Conservation (phyloP, 2,113 vertebrate species). For the Natator depressus region DNA sequence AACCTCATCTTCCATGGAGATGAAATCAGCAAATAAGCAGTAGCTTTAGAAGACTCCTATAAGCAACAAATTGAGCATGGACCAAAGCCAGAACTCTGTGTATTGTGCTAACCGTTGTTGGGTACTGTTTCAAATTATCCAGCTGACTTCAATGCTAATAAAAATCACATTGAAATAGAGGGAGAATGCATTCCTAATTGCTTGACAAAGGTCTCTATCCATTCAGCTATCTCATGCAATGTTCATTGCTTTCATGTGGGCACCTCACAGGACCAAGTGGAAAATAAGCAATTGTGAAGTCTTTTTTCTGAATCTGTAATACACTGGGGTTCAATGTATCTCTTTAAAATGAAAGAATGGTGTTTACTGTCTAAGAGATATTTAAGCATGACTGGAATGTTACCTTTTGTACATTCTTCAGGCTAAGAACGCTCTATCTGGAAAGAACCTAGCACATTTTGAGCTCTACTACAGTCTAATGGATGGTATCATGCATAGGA, state of each 20-base stretch:
- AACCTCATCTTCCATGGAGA: neutral
- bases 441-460: neutral
- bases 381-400: neutral
- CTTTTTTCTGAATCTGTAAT: neutral
- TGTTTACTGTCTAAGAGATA: neutral
- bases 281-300: neutral
- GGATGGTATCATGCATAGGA: neutral
- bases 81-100: neutral
- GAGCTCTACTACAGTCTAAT: neutral
- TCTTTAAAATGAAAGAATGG: neutral
- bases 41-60: neutral
- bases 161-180: neutral
- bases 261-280: neutral
- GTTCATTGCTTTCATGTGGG: conserved; percentile 4
- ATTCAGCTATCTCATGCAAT: conserved; percentile 23
- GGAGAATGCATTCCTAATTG: conserved; percentile 4
- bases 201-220: neutral
- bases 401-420: neutral
- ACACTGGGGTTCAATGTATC: neutral
- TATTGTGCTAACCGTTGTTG: neutral
- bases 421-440: neutral
- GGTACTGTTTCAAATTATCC: neutral
- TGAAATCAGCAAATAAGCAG: conserved; percentile 4
- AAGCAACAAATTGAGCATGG: neutral
- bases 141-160: neutral